phyloP scores from a whole-genome alignment of 2,113 vertebrate genomes.

The Serinus canaria region DNA sequence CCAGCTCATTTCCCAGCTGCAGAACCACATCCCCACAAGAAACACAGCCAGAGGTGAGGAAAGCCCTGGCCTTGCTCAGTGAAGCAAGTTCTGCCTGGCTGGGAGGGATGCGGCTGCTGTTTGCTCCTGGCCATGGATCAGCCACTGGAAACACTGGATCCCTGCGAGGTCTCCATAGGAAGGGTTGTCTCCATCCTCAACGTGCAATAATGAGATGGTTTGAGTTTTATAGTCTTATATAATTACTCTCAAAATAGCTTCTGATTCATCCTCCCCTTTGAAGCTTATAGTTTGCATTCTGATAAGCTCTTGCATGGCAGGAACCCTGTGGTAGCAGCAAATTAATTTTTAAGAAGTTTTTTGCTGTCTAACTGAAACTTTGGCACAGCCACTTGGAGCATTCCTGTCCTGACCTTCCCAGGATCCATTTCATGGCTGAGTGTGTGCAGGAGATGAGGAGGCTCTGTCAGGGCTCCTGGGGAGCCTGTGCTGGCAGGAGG shows the following conservation, averaged over 20 bases:
- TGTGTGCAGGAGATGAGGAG: neutral
- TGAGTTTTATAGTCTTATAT: constrained; percentile 61
- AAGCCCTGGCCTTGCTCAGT: neutral
- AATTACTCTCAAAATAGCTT: constrained; percentile 67
- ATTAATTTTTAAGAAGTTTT: constrained; percentile 53
- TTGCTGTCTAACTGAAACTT: constrained; percentile 27
- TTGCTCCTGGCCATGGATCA: neutral
- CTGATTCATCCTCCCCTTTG: constrained; percentile 67
- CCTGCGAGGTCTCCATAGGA: neutral
- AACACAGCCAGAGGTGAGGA: neutral
- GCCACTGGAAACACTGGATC: neutral
- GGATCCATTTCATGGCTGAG: neutral
- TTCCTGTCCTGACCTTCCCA: neutral
- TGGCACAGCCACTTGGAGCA: neutral
- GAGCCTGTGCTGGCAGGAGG: neutral
- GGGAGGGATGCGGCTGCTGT: neutral
- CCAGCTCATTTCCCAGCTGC: neutral
- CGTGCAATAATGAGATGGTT: constrained; percentile 22
- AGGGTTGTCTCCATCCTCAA: constrained; percentile 1
- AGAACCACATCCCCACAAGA: neutral
- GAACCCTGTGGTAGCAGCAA: constrained; percentile 43
- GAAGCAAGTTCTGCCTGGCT: neutral
- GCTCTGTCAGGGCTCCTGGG: neutral
- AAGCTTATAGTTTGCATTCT: constrained; percentile 60
- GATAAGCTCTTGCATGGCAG: constrained; percentile 29